Conservation (phyloP, 2,113 vertebrate genomes). For the Dipodomys spectabilis region DNA sequence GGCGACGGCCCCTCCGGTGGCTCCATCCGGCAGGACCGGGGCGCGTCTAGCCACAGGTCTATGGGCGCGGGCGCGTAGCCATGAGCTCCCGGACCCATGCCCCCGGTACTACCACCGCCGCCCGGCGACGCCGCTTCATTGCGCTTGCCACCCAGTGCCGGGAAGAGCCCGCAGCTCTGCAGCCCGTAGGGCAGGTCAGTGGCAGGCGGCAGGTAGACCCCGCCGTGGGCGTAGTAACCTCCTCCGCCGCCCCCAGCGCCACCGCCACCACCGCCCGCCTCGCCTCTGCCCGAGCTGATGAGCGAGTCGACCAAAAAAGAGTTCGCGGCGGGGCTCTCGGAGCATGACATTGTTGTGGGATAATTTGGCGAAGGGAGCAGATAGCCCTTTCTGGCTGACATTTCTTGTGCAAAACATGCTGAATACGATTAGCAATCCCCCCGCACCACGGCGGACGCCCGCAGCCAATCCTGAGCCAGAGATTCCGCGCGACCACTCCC, state of each 20-base stretch:
- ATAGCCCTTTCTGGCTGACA: conserved; percentile 99
- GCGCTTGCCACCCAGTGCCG: conserved; percentile 94
- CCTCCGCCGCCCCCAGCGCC: conserved; percentile 89
- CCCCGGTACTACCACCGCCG: conserved; percentile 76
- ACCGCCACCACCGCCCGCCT: conserved; percentile 88
- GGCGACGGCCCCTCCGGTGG: conserved; percentile 88
- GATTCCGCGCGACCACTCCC: conserved; percentile 95
- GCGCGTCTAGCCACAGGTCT: conserved; percentile 96
- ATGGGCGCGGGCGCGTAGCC: conserved; percentile 93
- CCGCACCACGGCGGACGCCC: conserved; percentile 92
- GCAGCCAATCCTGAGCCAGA: conserved; percentile 97
- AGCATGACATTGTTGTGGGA: conserved; percentile 99
- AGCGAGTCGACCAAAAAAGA: conserved; percentile 99
- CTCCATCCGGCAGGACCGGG: conserved; percentile 95
- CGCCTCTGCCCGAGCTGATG: conserved; percentile 95
- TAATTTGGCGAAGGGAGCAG: conserved; percentile 98
- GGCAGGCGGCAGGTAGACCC: conserved; percentile 94
- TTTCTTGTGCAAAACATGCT: conserved; percentile 99
- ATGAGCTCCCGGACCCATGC: conserved; percentile 89
- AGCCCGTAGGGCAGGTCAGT: conserved; percentile 96
- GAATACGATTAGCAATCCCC: conserved; percentile 99
- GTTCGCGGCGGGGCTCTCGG: conserved; percentile 97
- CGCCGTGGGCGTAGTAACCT: conserved; percentile 93
- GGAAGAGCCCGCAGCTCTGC: conserved; percentile 96
- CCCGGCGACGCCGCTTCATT: conserved; percentile 91